Base-by-base conservation (phyloP, 2,888 invertebrate genomes). In the Tanaodytes sp. region DNA sequence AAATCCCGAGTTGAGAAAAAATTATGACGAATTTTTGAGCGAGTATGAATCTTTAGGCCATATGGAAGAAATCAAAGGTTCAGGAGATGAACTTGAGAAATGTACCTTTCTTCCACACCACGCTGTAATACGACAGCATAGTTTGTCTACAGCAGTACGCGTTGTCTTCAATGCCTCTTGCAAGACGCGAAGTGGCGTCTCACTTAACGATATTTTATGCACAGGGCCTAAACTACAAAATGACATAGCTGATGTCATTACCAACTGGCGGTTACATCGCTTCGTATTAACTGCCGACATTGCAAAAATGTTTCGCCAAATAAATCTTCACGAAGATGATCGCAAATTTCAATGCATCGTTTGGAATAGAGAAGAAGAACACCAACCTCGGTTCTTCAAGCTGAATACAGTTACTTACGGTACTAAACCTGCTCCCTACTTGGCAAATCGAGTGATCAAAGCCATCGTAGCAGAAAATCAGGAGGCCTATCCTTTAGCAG, bases 21-120 rank as follows among this genome's bases (percentile, higher is more conserved):
- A 6, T n/a, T 49, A 49, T 19, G 33, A 36, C 5, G 36, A 16
- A 6, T 49, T 49, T 19, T 31, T 49, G 49, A 6, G 1, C 3
- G 49, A 49, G 6, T 49, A 49, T 36, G 31, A 15, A 19, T 1
- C 18, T 6, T 15, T 36, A 12, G 36, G 36, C n/a, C 49, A 49
- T 20, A 49, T 49, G 49, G 12, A 2, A 1, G 31, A 30, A 30
- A 46, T 46, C 11, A 8, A 14, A 6, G 6, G 15, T 5, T 8
- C 5, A 3, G 11, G 16, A 15, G 16, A 14, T 6, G 16, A 39
- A 16, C 6, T n/a, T 15, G 6, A 6, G 4, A 15, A 14, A n/a
- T 39, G 3, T 5, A 15, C 3, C 4, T 39, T 6, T 16, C 9
- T 39, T 5, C 39, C 39, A 4, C 39, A 39, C 16, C 39, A 39